phyloP scores from a whole-genome alignment of 2,797 vertebrate genomes.

The Helicolenus hilgendorfi region DNA sequence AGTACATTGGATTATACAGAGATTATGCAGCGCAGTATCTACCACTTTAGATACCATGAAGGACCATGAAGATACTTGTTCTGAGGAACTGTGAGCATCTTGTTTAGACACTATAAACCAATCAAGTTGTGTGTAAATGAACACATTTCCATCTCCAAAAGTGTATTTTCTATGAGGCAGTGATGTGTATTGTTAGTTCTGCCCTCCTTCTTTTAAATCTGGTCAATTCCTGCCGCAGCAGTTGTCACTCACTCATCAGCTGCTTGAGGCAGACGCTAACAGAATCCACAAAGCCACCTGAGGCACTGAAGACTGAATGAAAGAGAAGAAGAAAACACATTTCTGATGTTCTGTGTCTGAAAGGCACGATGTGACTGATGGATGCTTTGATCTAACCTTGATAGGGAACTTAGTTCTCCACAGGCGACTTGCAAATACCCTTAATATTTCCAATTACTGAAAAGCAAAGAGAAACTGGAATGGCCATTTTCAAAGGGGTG shows the following conservation, averaged over 20 bases:
- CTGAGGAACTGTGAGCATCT: neutral
- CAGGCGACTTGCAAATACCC: neutral
- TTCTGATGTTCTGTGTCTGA: neutral
- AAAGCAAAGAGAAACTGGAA: neutral
- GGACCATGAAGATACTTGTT: neutral
- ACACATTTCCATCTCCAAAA: neutral
- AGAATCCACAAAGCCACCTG: neutral
- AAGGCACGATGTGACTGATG: neutral
- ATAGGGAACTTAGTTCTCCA: neutral
- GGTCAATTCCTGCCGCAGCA: neutral
- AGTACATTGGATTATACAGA: neutral
- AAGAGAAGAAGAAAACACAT: neutral
- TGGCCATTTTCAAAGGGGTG: no score
- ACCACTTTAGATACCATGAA: neutral
- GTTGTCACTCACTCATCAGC: neutral
- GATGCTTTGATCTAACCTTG: slow-evolving; percentile 16
- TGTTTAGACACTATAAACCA: neutral
- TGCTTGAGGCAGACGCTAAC: neutral
- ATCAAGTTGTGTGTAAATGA: neutral
- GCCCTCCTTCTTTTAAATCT: neutral
- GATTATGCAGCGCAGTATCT: neutral
- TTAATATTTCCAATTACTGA: neutral
- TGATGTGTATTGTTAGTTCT: neutral
- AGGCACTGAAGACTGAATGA: neutral
- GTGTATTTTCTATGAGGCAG: neutral